These are phyloP conservation scores for Calliphora vicina DNA, from an alignment of 1,140 invertebrate species.

Conservation along the genomic window DNA sequence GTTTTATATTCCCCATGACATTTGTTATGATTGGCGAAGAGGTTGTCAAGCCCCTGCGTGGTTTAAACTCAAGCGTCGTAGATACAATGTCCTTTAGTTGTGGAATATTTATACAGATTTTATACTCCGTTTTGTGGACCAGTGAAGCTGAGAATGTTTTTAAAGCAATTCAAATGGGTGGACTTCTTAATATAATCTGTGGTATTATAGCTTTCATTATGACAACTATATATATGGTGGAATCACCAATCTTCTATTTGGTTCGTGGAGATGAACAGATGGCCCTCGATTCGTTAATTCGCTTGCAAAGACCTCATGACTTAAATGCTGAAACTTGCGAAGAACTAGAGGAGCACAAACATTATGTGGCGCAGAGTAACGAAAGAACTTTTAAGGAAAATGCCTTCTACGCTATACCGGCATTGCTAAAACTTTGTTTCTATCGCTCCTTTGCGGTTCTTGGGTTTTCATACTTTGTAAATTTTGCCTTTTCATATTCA, in stretches of 20 bases:
- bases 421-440: slow-evolving; percentile 46
- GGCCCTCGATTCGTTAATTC: slow-evolving; percentile 47
- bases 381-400: slow-evolving; percentile 37
- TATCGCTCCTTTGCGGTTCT: slow-evolving; percentile 45
- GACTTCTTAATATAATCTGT: slow-evolving; percentile 46
- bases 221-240: slow-evolving; percentile 45
- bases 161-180: slow-evolving; percentile 48
- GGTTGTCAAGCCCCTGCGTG: slow-evolving; percentile 43
- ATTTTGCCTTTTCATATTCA: slow-evolving; percentile 43
- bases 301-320: slow-evolving; percentile 51
- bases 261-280: slow-evolving; percentile 46
- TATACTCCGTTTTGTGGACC: slow-evolving; percentile 46
- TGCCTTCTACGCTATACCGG: slow-evolving; percentile 40
- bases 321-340: slow-evolving; percentile 54
- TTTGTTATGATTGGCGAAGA: slow-evolving; percentile 51
- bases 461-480: not conserved
- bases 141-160: slow-evolving; percentile 43
- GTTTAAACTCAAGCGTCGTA: slow-evolving; percentile 44
- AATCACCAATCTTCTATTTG: slow-evolving; percentile 52
- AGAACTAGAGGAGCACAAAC: slow-evolving; percentile 53
- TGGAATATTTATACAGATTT: slow-evolving; percentile 51
- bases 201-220: slow-evolving; percentile 45
- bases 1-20: slow-evolving; percentile 50
- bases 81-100: slow-evolving; percentile 49
- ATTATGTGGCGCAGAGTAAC: slow-evolving; percentile 47